Evolutionary conservation across 2,888 invertebrate genomes (phyloP).

Genomic region (Ecliptopera silaceata): DNA sequence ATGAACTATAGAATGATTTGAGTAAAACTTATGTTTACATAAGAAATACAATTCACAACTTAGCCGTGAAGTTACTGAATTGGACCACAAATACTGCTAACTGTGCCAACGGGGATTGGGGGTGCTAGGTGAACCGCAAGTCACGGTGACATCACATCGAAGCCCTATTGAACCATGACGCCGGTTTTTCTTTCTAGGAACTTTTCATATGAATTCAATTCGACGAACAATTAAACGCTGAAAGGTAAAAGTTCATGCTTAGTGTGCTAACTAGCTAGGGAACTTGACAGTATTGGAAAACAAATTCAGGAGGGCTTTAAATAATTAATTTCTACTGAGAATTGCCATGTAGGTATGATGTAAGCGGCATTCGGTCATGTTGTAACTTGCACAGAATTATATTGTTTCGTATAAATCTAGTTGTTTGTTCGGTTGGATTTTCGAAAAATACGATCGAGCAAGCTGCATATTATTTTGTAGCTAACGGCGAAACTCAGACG

Average conservation of each 20-base stretch:
- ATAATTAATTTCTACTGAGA: neutral
- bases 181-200: slow-evolving; percentile 31
- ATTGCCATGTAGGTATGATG: neutral
- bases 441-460: no score
- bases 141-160: slow-evolving; percentile 35
- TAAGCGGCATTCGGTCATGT: neutral
- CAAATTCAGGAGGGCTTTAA: neutral
- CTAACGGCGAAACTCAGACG: no score
- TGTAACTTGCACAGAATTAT: neutral
- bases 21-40: neutral
- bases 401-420: no score
- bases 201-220: slow-evolving; percentile 30
- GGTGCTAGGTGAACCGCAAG: slow-evolving; percentile 23
- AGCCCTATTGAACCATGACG: slow-evolving; percentile 28
- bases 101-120: slow-evolving; percentile 22
- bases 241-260: slow-evolving; percentile 28
- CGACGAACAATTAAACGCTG: slow-evolving; percentile 22
- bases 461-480: no score
- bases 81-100: slow-evolving; percentile 31
- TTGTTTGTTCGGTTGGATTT: no score
- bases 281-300: neutral
- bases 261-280: slow-evolving; percentile 21
- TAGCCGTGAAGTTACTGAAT: slow-evolving; percentile 30
- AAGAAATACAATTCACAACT: neutral
- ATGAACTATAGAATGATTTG: neutral